Percentiles rank a stretch among this genome's conserved stretches.
phyloP scores from a whole-genome alignment of 1,140 invertebrate species.

The Lordiphosa stackelbergi region DNA sequence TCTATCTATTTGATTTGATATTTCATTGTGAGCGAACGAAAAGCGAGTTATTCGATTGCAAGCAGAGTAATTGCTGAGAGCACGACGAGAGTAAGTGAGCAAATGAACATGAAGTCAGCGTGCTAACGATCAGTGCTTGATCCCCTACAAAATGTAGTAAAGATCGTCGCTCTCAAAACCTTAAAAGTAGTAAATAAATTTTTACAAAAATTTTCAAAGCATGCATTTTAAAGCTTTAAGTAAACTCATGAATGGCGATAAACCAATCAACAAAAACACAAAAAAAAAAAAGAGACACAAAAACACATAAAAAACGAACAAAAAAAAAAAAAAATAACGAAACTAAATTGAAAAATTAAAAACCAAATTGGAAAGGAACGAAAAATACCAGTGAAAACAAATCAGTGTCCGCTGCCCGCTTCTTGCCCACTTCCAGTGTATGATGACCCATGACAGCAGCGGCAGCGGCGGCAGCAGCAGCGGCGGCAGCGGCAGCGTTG shows the following conservation, averaged over 20 bases:
- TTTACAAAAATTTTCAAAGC: neutral
- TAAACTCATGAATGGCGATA: slow-evolving; percentile 7
- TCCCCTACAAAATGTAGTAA: too few relatives aligned
- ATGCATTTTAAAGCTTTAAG: slow-evolving; percentile 21
- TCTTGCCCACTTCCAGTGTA: slow-evolving; percentile 86
- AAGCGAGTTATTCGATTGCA: too few relatives aligned
- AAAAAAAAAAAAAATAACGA: slow-evolving; percentile 7
- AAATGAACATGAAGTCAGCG: too few relatives aligned
- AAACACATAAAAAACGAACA: slow-evolving; percentile 12
- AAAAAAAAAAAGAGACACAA: too few relatives aligned
- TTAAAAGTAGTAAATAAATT: too few relatives aligned
- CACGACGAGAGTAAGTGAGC: too few relatives aligned
- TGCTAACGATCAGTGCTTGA: too few relatives aligned
- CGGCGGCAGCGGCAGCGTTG: slow-evolving; percentile 77
- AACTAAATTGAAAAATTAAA: slow-evolving; percentile 40
- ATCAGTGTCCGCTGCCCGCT: slow-evolving; percentile 83
- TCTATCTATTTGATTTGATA: too few relatives aligned
- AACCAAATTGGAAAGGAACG: slow-evolving; percentile 27
- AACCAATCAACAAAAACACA: slow-evolving; percentile 20
- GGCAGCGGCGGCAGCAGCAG: slow-evolving; percentile 79
- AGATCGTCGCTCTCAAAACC: too few relatives aligned
- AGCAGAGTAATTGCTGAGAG: too few relatives aligned
- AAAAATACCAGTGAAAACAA: slow-evolving; percentile 90
- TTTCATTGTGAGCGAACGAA: too few relatives aligned
- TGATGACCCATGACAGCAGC: slow-evolving; percentile 60